A percentile compares a stretch with the other conserved stretches of the same genome.
Conservation (phyloP, 2,797 vertebrate species). For the Dermochelys coriacea region DNA sequence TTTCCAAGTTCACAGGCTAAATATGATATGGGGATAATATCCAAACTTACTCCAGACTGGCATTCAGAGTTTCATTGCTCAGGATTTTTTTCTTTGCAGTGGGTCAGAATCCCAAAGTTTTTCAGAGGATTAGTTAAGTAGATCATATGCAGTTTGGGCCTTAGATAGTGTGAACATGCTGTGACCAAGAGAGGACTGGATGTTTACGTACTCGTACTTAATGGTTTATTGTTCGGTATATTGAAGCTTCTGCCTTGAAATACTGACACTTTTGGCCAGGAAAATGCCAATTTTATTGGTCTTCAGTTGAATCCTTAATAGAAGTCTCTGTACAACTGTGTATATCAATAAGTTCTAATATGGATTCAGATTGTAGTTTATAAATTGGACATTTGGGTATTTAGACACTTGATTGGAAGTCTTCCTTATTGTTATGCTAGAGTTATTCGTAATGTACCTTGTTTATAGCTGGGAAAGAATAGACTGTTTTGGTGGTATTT, state of each 20-base stretch:
- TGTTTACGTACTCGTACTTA: background rate
- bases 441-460: background rate
- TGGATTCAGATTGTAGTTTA: background rate
- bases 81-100: too few relatives aligned
- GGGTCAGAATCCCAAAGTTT: too few relatives aligned
- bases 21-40: too few relatives aligned
- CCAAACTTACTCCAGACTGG: too few relatives aligned
- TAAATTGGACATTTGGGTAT: background rate
- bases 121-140: too few relatives aligned
- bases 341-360: background rate
- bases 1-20: too few relatives aligned
- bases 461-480: background rate
- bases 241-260: background rate
- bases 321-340: background rate
- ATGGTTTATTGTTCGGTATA: too few relatives aligned
- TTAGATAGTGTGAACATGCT: too few relatives aligned
- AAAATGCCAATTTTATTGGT: background rate
- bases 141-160: too few relatives aligned
- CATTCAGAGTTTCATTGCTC: too few relatives aligned
- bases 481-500: background rate
- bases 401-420: background rate
- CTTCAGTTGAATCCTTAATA: background rate
- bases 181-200: background rate
- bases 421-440: background rate
- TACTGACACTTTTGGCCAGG: background rate